Evolutionary conservation across 1,140 invertebrate species (phyloP).

Genomic region (Bombus pascuorum): DNA sequence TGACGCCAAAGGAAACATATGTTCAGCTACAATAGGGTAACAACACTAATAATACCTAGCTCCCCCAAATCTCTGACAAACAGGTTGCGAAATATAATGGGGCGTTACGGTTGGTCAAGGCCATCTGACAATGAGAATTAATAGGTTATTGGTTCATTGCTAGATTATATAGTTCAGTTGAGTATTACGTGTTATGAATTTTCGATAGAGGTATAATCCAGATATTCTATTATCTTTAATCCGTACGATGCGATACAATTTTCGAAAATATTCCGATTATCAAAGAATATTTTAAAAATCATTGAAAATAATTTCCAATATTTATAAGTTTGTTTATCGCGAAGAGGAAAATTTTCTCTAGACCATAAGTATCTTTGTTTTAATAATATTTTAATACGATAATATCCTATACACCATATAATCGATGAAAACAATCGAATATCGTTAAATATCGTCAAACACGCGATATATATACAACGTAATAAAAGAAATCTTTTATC

Average conservation of each 20-base stretch:
- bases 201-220: background rate
- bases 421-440: background rate
- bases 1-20: slow-evolving; percentile 41
- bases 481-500: no score
- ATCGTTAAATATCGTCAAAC: background rate
- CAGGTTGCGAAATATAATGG: background rate
- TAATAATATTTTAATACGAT: background rate
- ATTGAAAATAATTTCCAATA: background rate
- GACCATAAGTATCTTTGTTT: no score
- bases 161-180: background rate
- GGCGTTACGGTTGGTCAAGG: background rate
- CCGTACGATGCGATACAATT: background rate
- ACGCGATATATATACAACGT: no score
- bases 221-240: background rate
- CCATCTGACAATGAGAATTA: background rate
- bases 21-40: background rate
- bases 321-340: background rate
- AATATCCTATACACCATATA: no score
- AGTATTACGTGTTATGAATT: background rate
- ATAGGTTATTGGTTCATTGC: background rate
- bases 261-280: background rate
- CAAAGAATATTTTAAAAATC: background rate
- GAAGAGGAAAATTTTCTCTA: background rate
- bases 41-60: background rate
- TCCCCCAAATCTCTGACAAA: background rate